A percentile compares a stretch with the other conserved stretches of the same genome.
phyloP scores from a whole-genome alignment of 2,888 invertebrate species.

The Nemotelus pantherinus region DNA sequence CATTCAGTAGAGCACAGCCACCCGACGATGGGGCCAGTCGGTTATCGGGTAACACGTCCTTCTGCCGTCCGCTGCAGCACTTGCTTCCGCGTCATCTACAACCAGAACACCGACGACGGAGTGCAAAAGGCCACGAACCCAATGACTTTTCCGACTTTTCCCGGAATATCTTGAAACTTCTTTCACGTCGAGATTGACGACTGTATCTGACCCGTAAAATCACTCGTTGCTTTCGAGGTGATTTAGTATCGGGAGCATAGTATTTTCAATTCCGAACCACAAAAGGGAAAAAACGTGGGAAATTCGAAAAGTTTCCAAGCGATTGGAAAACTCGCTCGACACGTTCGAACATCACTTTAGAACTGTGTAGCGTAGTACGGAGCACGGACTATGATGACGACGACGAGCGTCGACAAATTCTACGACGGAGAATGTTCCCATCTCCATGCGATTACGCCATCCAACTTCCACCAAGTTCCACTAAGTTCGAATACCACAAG shows the following conservation, averaged over 20 bases:
- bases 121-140: too few species aligned
- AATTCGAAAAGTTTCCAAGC: constrained; percentile 18
- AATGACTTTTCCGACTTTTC: too few species aligned
- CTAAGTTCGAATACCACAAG: background rate
- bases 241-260: too few species aligned
- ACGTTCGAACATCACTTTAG: constrained; percentile 30
- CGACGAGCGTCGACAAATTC: constrained; percentile 18
- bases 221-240: too few species aligned
- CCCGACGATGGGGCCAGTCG: background rate
- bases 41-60: constrained; percentile 17
- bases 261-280: background rate
- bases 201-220: too few species aligned
- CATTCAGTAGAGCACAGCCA: background rate
- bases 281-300: constrained; percentile 23
- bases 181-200: too few species aligned
- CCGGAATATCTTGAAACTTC: too few species aligned
- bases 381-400: too few species aligned
- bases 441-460: background rate
- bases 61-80: background rate
- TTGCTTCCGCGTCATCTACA: too few species aligned
- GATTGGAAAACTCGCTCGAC: constrained; percentile 34
- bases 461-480: background rate
- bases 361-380: constrained; percentile 9
- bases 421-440: constrained; percentile 34
- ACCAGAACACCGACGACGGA: too few species aligned